Base-by-base conservation (phyloP, 1,140 invertebrate species). In the Gonioctena quinquepunctata region DNA sequence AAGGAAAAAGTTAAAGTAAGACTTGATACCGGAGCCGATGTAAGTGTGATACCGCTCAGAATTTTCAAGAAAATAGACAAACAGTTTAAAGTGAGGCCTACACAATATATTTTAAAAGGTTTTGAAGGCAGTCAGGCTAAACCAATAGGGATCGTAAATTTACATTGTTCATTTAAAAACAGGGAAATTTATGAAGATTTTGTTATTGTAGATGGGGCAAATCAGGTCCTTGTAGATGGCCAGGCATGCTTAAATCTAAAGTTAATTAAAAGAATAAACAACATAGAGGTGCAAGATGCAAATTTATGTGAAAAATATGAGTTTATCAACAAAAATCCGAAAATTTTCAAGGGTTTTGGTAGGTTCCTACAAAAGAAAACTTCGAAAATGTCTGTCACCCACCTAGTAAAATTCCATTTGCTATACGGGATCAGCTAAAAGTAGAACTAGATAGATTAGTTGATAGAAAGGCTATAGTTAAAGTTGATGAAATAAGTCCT, bases 21-120 rank as follows among this genome's bases (percentile, higher is more conserved):
- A 52, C 25, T 73, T 11, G 68, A 70, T 27, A 67, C 68, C 26
- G 72, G 72, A 25, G 68, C 68, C 21, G 64, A 73, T 21, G 48
- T 67, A 18, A 73, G 50, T 64, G 49, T 70, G 16, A 61, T 73
- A 27, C 68, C 72, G 49, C 21, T 33, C 2, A 21, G 60, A 33
- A 19, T 61, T 50, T 50, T 73, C 60, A 65, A 70, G 19, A 42
- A 57, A 65, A 6, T 70, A 28, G 26, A 60, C 26, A 60, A 60
- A 26, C 57, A 60, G 11, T 16, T 60, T n/a, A n/a, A n/a, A n/a
- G n/a, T n/a, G n/a, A n/a, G n/a, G n/a, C n/a, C n/a, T n/a, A n/a
- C n/a, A n/a, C 0, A 68, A 11, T 18, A 56, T 27, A 13, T 63
- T 2, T 16, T 57, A 2, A 61, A 19, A 26, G 33, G 11, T 19